phyloP scores from a whole-genome alignment of 2,113 vertebrate species.

The Pomatostomus ruficeps region DNA sequence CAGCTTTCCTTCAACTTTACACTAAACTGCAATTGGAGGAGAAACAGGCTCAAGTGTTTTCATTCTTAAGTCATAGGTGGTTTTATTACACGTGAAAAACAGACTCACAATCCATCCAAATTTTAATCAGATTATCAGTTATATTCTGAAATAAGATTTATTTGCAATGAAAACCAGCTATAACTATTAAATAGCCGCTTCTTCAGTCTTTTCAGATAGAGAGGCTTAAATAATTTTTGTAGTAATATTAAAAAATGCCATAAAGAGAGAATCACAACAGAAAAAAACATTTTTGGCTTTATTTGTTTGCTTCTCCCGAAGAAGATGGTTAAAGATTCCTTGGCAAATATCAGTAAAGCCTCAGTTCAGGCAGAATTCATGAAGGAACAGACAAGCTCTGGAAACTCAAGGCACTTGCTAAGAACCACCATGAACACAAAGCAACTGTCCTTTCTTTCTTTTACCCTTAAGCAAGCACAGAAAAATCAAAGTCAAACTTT shows the following conservation, averaged over 20 bases:
- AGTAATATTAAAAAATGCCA: not conserved
- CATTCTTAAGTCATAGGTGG: not conserved
- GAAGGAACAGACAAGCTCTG: not conserved
- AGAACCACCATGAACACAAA: not conserved
- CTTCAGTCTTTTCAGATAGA: not conserved
- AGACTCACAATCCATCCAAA: not conserved
- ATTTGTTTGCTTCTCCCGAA: not conserved
- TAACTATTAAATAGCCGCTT: not conserved
- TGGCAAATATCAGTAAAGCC: not conserved
- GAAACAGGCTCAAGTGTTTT: not conserved
- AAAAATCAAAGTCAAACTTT: not conserved
- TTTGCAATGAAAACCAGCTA: not conserved
- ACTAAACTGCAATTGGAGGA: not conserved
- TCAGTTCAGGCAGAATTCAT: not conserved
- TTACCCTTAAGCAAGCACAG: not conserved
- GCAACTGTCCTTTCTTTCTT: not conserved
- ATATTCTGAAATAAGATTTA: not conserved
- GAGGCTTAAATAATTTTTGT: not conserved
- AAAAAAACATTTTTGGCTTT: not conserved
- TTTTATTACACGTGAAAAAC: not conserved
- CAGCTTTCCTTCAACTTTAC: not conserved
- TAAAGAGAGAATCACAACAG: not conserved
- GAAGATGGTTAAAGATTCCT: not conserved
- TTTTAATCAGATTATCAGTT: not conserved
- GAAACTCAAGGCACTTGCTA: not conserved